Conservation (phyloP, 2,113 vertebrate species). For the Neodon shergylaensis region DNA sequence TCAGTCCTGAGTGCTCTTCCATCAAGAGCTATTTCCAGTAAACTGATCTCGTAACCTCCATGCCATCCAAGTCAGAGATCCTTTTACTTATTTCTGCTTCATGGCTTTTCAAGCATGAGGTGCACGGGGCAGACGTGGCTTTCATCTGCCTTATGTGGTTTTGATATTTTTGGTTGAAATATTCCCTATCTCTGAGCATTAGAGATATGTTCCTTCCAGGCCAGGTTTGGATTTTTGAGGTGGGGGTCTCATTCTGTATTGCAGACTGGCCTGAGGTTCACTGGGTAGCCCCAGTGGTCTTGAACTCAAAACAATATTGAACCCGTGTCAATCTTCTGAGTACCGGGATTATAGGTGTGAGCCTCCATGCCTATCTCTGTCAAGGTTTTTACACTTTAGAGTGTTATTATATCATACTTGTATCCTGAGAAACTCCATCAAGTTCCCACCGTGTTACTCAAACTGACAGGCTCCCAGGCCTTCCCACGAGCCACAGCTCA, state of each 20-base stretch:
- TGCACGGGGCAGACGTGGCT: not conserved
- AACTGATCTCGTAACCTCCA: not conserved
- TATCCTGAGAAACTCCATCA: constrained; percentile 27
- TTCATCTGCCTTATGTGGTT: not conserved
- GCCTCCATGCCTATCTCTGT: not conserved
- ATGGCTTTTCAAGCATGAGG: not conserved
- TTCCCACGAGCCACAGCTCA: not conserved
- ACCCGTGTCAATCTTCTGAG: not conserved
- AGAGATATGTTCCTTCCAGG: not conserved
- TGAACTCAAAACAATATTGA: not conserved
- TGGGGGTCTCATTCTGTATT: not conserved
- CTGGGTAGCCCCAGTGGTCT: not conserved
- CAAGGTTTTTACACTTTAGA: not conserved
- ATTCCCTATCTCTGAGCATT: not conserved
- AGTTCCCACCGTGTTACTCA: not conserved
- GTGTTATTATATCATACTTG: not conserved
- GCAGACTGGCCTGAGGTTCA: not conserved
- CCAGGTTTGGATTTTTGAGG: not conserved
- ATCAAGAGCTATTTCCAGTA: not conserved
- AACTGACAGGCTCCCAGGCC: not conserved
- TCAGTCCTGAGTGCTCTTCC: not conserved
- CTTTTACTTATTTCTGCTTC: not conserved
- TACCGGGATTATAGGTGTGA: not conserved
- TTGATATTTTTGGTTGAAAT: not conserved
- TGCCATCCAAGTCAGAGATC: not conserved